Evolutionary conservation across 2,888 invertebrate species (phyloP).

Genomic region (Theretra japonica): DNA sequence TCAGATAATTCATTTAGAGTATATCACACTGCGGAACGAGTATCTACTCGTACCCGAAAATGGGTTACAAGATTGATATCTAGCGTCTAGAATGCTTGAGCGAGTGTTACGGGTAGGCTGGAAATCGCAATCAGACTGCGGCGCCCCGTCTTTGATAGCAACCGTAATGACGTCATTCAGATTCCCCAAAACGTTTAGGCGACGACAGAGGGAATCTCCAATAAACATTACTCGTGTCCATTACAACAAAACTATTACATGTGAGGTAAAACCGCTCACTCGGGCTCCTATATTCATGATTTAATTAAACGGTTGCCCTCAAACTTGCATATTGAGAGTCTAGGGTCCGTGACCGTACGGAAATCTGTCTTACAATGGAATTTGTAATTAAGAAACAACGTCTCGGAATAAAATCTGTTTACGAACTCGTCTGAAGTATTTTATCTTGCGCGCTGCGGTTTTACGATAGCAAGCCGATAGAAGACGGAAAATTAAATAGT

Average conservation of each 20-base stretch:
- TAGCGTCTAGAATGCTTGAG: background rate
- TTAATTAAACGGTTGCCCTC: slow-evolving; percentile 69
- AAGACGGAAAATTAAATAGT: slow-evolving; percentile 1
- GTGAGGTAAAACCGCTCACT: slow-evolving; percentile 41
- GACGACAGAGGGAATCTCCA: slow-evolving; percentile 17
- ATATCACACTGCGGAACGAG: too few relatives aligned
- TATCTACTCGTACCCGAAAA: background rate
- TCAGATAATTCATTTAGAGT: too few relatives aligned
- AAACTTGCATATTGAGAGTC: slow-evolving; percentile 57
- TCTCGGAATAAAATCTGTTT: slow-evolving; percentile 70
- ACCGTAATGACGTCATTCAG: slow-evolving; percentile 20
- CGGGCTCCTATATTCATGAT: slow-evolving; percentile 67
- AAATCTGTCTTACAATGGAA: slow-evolving; percentile 67
- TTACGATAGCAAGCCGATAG: slow-evolving; percentile 40
- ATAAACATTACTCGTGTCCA: slow-evolving; percentile 21
- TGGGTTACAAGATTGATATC: background rate
- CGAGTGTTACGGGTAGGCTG: background rate
- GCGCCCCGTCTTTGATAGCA: slow-evolving; percentile 28
- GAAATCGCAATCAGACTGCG: slow-evolving; percentile 3
- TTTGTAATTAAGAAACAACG: slow-evolving; percentile 76
- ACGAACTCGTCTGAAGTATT: slow-evolving; percentile 63
- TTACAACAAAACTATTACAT: slow-evolving; percentile 25
- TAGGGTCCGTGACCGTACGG: slow-evolving; percentile 46
- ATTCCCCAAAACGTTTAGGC: slow-evolving; percentile 17
- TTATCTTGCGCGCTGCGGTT: slow-evolving; percentile 57